Base-by-base conservation (phyloP, 2,888 invertebrate species). In the Kuschelorhynchus macadamiae region DNA sequence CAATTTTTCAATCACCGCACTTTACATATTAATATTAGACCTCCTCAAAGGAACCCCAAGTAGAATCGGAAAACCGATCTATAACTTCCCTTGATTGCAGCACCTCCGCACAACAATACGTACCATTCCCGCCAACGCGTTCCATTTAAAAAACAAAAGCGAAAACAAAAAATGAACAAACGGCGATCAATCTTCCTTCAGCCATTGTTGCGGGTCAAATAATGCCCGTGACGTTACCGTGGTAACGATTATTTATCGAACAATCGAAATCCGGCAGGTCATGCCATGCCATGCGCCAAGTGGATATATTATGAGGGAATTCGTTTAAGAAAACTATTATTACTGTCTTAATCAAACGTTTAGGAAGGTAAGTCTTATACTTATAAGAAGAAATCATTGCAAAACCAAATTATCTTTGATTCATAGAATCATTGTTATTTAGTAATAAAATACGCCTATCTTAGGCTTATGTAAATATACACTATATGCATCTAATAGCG, bases 201-300 rank as follows among this genome's bases (percentile, higher is more conserved):
- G 59, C 59, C 59, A 59, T 59, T 59, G 59, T 59, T 59, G 39
- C 46, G 36, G 59, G 20, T 47, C 36, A 59, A 59, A 59, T 59
- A 59, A 59, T 47, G 36, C 59, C 59, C 39, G 36, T 59, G 47
- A 59, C 59, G 59, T 59, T 59, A 44, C 59, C 33, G 21, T 59
- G 25, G 59, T 14, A 36, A 59, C 59, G 59, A 59, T 59, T 59
- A 59, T 59, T 59, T 59, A 59, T 59, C 47, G 59, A 59, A 59
- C 47, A 57, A 33, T 57, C 46, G 33, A 57, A 47, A 47, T 36
- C 20, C 39, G 32, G 44, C 46, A 33, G 57, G 46, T 53, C 42
- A 32, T 32, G 42, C 17, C 8, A 18, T 33, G 18, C 1, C 8
- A 20, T 36, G 21, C 18, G 32, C 12, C 18, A 32, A 33, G 16